phyloP scores from a whole-genome alignment of 2,888 invertebrate species.

The Venustoraphidia nigricollis region DNA sequence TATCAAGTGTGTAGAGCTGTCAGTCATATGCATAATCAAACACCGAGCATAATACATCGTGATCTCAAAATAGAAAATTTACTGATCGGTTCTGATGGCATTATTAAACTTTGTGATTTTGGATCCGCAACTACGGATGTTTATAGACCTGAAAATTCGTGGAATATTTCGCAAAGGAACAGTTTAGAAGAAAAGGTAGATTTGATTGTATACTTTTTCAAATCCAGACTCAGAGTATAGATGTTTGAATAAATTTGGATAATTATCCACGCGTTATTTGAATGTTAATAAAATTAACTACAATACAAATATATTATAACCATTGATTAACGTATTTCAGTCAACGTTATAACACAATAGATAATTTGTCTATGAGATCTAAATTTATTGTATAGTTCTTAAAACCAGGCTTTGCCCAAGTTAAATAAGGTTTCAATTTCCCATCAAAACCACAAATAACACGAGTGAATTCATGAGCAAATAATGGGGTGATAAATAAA shows the following conservation, averaged over 20 bases:
- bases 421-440: no score
- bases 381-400: no score
- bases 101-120: slow-evolving; percentile 92
- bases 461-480: no score
- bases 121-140: slow-evolving; percentile 83
- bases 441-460: no score
- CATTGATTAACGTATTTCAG: no score
- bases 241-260: no score
- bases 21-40: slow-evolving; percentile 83
- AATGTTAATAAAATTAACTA: background rate
- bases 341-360: background rate
- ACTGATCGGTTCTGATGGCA: slow-evolving; percentile 69
- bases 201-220: slow-evolving; percentile 5
- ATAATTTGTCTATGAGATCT: background rate
- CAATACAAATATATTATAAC: background rate
- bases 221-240: background rate
- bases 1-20: slow-evolving; percentile 85
- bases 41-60: slow-evolving; percentile 83
- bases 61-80: slow-evolving; percentile 96
- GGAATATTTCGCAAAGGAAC: slow-evolving; percentile 85
- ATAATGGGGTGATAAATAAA: no score
- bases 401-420: no score
- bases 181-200: slow-evolving; percentile 84
- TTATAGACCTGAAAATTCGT: slow-evolving; percentile 69
- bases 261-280: no score